phyloP scores from a whole-genome alignment of 2,797 vertebrate species.

The Smutsia gigantea region DNA sequence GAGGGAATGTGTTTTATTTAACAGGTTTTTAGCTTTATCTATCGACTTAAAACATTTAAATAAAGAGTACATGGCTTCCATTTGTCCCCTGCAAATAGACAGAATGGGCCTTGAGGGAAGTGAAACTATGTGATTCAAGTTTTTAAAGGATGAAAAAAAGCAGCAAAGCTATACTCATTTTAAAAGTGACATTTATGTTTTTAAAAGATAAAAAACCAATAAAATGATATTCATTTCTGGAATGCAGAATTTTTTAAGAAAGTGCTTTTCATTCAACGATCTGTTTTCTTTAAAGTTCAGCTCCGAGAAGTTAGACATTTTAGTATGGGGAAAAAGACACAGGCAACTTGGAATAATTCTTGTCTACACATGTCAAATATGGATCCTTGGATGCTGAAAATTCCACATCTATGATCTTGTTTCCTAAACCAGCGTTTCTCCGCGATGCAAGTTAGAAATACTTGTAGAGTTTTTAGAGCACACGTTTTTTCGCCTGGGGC shows the following conservation, averaged over 20 bases:
- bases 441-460: neutral
- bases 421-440: neutral
- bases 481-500: neutral
- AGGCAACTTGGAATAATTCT: neutral
- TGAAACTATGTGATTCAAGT: neutral
- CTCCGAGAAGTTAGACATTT: neutral
- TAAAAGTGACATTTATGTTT: conserved; percentile 3
- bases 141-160: conserved; percentile 2
- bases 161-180: neutral
- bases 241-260: neutral
- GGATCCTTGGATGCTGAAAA: neutral
- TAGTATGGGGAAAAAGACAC: neutral
- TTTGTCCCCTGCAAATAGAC: neutral
- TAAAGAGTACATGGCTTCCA: neutral
- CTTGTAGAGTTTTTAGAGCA: neutral
- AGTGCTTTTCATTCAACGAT: neutral
- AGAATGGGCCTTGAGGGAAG: neutral
- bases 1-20: neutral
- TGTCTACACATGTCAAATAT: neutral
- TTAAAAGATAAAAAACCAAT: neutral
- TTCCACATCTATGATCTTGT: neutral
- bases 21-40: neutral
- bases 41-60: conserved; percentile 6
- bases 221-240: neutral
- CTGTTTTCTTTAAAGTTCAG: neutral